A percentile compares a stretch with the other conserved stretches of the same genome.
Evolutionary conservation across 2,888 invertebrate species (phyloP).

Genomic region (Pterostichus niger): DNA sequence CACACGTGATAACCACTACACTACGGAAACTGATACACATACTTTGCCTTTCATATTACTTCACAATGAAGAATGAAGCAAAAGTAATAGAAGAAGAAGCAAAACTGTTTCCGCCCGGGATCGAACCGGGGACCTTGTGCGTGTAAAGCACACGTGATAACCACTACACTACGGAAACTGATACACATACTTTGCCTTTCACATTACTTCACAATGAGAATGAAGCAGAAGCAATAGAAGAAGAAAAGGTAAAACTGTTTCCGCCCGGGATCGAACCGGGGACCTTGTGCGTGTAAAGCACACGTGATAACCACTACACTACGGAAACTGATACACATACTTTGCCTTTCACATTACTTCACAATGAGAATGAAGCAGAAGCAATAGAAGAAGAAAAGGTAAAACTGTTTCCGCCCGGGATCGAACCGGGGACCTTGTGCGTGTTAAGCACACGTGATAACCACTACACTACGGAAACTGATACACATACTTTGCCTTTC

Average conservation of each 20-base stretch:
- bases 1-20: constrained; percentile 90
- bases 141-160: constrained; percentile 90
- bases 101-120: constrained; percentile 83
- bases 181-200: too few relatives aligned
- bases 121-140: constrained; percentile 87
- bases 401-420: constrained; percentile 83
- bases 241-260: constrained; percentile 76
- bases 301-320: constrained; percentile 90
- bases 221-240: too few relatives aligned
- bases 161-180: constrained; percentile 87
- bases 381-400: too few relatives aligned
- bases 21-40: constrained; percentile 81
- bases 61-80: too few relatives aligned
- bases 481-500: too few relatives aligned
- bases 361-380: too few relatives aligned
- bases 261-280: constrained; percentile 87
- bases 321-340: constrained; percentile 79
- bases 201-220: too few relatives aligned
- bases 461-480: constrained; percentile 87
- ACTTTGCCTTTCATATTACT: too few relatives aligned
- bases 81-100: too few relatives aligned
- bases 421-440: constrained; percentile 87
- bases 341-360: too few relatives aligned
- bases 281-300: constrained; percentile 89
- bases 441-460: constrained; percentile 90